Evolutionary conservation across 2,888 invertebrate species (phyloP).

Genomic region (Blastobasis lacticolella): DNA sequence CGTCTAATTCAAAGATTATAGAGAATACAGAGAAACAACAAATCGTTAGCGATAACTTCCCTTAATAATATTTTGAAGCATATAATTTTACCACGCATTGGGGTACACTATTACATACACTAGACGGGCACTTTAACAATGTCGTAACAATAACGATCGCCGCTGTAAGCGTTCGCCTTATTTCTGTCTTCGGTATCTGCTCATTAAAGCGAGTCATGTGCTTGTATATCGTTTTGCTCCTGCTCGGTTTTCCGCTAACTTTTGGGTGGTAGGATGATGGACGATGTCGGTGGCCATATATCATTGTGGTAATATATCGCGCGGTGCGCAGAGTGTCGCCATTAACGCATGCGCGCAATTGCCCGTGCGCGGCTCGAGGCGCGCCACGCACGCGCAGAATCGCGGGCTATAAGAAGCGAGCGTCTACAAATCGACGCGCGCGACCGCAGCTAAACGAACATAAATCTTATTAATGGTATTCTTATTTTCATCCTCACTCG

Average conservation of each 20-base stretch:
- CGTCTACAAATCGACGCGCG: conserved; percentile 63
- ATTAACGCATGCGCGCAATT: conserved; percentile 69
- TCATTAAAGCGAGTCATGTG: conserved; percentile 63
- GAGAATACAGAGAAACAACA: no score
- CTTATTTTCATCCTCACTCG: conserved; percentile 59
- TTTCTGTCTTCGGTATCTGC: conserved; percentile 70
- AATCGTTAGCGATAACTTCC: no score
- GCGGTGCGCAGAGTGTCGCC: conserved; percentile 69
- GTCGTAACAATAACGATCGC: conserved; percentile 60
- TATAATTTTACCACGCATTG: no score
- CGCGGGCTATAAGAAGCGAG: conserved; percentile 49
- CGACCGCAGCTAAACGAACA: conserved; percentile 57
- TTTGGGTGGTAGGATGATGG: conserved; percentile 73
- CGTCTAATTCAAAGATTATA: no score
- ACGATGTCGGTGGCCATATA: conserved; percentile 67
- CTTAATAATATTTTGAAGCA: no score
- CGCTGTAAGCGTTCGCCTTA: conserved; percentile 61
- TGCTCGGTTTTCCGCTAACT: conserved; percentile 63
- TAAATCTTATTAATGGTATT: conserved; percentile 69
- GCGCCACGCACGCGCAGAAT: conserved; percentile 26
- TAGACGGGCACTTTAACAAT: conserved; percentile 57
- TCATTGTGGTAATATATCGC: conserved; percentile 70
- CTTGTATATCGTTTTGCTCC: conserved; percentile 52
- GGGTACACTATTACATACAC: background rate
- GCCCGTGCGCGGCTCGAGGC: conserved; percentile 39